Evolutionary conservation across 2,113 vertebrate genomes (phyloP).

Genomic region (Callopanchax toddi): DNA sequence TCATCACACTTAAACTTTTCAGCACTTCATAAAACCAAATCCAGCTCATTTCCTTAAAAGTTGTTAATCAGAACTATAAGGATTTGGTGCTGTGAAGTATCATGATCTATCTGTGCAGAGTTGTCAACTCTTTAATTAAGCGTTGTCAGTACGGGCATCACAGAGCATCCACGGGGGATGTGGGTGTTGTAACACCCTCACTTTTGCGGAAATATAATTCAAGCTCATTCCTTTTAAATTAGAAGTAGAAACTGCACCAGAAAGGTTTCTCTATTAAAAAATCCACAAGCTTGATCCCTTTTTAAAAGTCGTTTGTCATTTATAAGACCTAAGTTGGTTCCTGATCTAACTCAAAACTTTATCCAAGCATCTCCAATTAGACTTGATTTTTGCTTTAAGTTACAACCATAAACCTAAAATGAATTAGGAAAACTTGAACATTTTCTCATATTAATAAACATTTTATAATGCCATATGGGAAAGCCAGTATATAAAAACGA

Average conservation of each 20-base stretch:
- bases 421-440: neutral
- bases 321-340: neutral
- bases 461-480: too few relatives aligned
- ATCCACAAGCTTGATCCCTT: neutral
- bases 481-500: too few relatives aligned
- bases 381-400: neutral
- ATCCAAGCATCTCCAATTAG: neutral
- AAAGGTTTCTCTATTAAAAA: too few relatives aligned
- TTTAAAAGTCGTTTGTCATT: neutral
- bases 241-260: too few relatives aligned
- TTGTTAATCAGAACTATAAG: neutral
- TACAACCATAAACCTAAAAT: neutral
- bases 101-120: neutral
- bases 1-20: neutral
- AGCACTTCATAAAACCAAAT: neutral
- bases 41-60: neutral
- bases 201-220: neutral
- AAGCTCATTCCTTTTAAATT: neutral
- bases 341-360: too few relatives aligned
- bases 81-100: constrained; percentile 1
- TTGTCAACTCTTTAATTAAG: constrained; percentile 15
- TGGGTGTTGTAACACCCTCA: neutral
- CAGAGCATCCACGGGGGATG: neutral
- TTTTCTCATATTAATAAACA: too few relatives aligned
- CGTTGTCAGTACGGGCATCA: neutral